A percentile compares a stretch with the other conserved stretches of the same genome.
These are phyloP conservation scores for Diploptera punctata DNA, from an alignment of 2,888 invertebrate genomes.

Conservation along the genomic window DNA sequence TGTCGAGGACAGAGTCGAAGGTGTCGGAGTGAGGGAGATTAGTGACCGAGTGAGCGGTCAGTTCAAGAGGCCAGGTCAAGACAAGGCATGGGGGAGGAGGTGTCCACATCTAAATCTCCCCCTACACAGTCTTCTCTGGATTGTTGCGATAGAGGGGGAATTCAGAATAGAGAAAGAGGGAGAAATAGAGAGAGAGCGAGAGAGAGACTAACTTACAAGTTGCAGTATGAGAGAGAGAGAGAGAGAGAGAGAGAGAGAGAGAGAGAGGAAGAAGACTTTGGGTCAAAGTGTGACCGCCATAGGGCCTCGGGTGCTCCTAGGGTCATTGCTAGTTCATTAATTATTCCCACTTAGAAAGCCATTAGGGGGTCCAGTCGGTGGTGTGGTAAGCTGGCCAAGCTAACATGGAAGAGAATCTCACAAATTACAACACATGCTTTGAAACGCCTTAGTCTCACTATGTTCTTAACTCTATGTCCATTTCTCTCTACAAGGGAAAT, in stretches of 20 bases:
- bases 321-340: slow-evolving; percentile 41
- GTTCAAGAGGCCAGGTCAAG: slow-evolving; percentile 27
- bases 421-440: slow-evolving; percentile 28
- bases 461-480: too few relatives aligned
- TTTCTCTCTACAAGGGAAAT: too few relatives aligned
- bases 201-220: slow-evolving; percentile 17
- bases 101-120: not conserved
- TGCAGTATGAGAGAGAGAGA: not conserved
- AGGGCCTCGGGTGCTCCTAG: slow-evolving; percentile 19
- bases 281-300: slow-evolving; percentile 35
- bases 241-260: not conserved
- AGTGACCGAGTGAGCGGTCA: slow-evolving; percentile 23
- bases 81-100: too few relatives aligned
- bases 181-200: not conserved
- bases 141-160: too few relatives aligned
- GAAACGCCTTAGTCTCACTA: too few relatives aligned
- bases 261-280: slow-evolving; percentile 5
- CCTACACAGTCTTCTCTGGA: not conserved
- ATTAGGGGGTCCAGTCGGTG: slow-evolving; percentile 28
- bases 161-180: not conserved
- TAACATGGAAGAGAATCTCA: slow-evolving; percentile 5
- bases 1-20: slow-evolving; percentile 16
- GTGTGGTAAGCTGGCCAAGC: slow-evolving; percentile 13
- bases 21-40: slow-evolving; percentile 19
- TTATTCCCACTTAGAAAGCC: slow-evolving; percentile 37